Evolutionary conservation across 1,140 invertebrate genomes (phyloP), one percentile per base, ranked within the genome.

Genomic region (Drosophila auraria): DNA sequence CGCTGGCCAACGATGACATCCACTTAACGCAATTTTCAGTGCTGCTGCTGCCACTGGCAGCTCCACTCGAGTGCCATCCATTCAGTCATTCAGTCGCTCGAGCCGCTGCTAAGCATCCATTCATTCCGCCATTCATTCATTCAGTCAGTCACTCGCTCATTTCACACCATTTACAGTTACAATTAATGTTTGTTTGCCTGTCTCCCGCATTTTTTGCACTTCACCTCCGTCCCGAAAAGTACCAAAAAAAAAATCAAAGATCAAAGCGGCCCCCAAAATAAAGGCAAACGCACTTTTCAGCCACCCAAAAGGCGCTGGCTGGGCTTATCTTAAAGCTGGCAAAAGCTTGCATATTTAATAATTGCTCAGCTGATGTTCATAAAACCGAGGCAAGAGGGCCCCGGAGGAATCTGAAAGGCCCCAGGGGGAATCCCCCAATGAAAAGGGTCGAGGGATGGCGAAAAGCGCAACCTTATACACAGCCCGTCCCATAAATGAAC

Each of bases 121-220:
- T 59, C 77, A 79, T 54, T 63, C 66, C 69, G 38, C 50, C 78
- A 73, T 60, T 72, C 77, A 70, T 17, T 50, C 76, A 70, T 30
- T 78, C 65, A 71, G n/a, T 68, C 73, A 76, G 53, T 63, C 80
- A 71, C 59, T 59, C 76, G 45, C 56, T 59, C 58, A 82, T 82
- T 90, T 90, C 87, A 89, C 82, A 80, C 86, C 79, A 86, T 90
- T 89, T 89, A 83, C 84, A 83, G 80, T 90, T 82, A 89, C 82
- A 87, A 87, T 87, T 87, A 87, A 87, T 87, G 81, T 78, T 90
- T 87, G 86, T 87, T 87, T 87, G 84, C 81, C 62, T 59, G 66
- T 60, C 77, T 58, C 83, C 80, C 83, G 83, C 83, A 87, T 71
- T 45, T 47, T 87, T 66, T 45, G 53, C 25, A 57, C 54, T 57